Conservation (phyloP, 2,113 vertebrate genomes). For the Rhabdomys dilectus region DNA sequence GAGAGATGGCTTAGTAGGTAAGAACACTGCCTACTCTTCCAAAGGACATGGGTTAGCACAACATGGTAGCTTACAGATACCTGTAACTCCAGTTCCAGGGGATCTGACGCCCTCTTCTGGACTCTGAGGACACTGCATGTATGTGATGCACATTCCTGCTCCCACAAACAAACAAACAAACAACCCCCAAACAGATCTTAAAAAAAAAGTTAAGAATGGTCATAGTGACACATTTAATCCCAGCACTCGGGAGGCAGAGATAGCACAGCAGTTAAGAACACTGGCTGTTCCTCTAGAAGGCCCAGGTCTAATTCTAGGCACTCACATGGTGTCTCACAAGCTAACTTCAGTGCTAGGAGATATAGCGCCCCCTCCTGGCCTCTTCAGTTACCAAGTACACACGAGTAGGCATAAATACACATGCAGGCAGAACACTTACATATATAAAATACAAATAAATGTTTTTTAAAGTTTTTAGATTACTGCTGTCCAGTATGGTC, state of each 20-base stretch:
- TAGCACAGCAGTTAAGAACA: not conserved
- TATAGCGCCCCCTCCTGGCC: not conserved
- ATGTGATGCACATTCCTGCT: not conserved
- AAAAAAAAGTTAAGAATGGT: not conserved
- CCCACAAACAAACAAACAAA: not conserved
- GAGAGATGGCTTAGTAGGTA: not conserved
- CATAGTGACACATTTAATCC: not conserved
- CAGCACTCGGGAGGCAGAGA: not conserved
- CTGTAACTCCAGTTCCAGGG: not conserved
- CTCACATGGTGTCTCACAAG: not conserved
- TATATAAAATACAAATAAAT: not conserved
- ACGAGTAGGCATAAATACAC: not conserved
- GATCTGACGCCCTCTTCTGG: not conserved
- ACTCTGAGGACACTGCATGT: no score
- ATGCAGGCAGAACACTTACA: not conserved
- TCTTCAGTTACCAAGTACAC: not conserved
- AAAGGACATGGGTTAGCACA: not conserved
- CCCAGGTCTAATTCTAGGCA: not conserved
- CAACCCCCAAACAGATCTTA: not conserved
- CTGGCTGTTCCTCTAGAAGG: not conserved
- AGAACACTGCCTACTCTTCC: not conserved
- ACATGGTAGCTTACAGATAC: not conserved
- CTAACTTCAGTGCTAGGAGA: not conserved
- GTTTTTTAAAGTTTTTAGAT: slow-evolving; percentile 14
- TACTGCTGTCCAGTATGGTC: not conserved